Conservation (phyloP, 1,140 invertebrate genomes). For the Steinernema khuongi region DNA sequence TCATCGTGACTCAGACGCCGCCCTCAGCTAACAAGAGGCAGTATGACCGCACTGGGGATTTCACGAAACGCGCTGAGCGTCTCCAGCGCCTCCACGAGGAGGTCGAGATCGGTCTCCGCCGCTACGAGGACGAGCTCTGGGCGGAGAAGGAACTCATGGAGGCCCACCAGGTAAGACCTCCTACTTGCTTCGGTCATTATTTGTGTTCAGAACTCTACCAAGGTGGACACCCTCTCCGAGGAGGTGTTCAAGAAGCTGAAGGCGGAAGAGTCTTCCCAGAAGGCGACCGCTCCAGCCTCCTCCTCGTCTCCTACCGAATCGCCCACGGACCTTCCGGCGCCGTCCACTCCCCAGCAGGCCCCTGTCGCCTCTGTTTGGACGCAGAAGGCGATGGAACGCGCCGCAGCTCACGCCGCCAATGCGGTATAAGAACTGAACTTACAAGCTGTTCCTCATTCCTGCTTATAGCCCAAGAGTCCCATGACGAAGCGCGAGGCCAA, state of each 20-base stretch:
- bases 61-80: slow-evolving; percentile 65
- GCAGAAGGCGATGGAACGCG: slow-evolving; percentile 53
- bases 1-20: slow-evolving; percentile 84
- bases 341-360: slow-evolving; percentile 24
- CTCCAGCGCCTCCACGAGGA: slow-evolving; percentile 83
- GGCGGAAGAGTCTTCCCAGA: slow-evolving; percentile 40
- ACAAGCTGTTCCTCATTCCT: slow-evolving; percentile 32
- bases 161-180: too few species aligned
- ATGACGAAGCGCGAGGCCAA: slow-evolving; percentile 47
- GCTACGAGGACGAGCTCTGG: slow-evolving; percentile 88
- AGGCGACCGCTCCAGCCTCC: slow-evolving; percentile 45
- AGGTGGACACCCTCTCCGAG: slow-evolving; percentile 31
- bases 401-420: slow-evolving; percentile 57
- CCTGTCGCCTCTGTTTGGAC: slow-evolving; percentile 46
- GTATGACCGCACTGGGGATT: slow-evolving; percentile 79
- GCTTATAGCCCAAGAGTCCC: slow-evolving; percentile 46
- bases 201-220: slow-evolving; percentile 18
- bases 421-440: slow-evolving; percentile 29
- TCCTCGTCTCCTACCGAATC: slow-evolving; percentile 20
- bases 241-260: slow-evolving; percentile 34
- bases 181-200: slow-evolving; percentile 14
- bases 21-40: slow-evolving; percentile 61
- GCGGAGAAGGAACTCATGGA: slow-evolving; percentile 40
- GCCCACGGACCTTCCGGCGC: background rate
- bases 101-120: slow-evolving; percentile 87